A percentile compares a stretch with the other conserved stretches of the same genome.
These are phyloP conservation scores for Nemurella pictetii DNA, from an alignment of 2,888 invertebrate genomes.

Conservation along the genomic window DNA sequence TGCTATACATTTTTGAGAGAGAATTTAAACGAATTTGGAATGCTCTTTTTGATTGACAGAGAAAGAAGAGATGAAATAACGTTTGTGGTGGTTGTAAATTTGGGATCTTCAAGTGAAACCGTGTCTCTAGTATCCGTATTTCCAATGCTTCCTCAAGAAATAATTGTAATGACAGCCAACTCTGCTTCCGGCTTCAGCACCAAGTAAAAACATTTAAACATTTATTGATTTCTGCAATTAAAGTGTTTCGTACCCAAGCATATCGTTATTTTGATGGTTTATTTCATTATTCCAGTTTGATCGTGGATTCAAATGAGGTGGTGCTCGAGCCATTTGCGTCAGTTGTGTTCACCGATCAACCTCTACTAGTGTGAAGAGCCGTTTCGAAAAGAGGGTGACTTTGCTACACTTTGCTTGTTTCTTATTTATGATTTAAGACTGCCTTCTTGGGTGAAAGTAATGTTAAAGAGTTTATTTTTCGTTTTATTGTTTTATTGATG, in stretches of 20 bases:
- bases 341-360: conserved; percentile 6
- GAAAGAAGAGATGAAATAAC: neutral
- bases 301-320: neutral
- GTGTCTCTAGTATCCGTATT: neutral
- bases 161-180: neutral
- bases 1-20: neutral
- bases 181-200: neutral
- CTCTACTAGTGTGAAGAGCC: neutral
- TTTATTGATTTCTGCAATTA: neutral
- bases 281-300: neutral
- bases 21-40: neutral
- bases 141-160: neutral
- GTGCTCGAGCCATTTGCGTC: neutral
- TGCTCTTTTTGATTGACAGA: neutral
- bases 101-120: neutral
- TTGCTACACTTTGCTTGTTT: no score
- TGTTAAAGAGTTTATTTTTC: no score
- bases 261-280: neutral
- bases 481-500: no score
- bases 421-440: no score
- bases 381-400: no score
- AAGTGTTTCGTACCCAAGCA: no score
- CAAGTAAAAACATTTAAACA: neutral
- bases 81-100: neutral
- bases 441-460: no score